Conservation (phyloP, 1,140 invertebrate genomes). For the Drosophila kurseongensis region DNA sequence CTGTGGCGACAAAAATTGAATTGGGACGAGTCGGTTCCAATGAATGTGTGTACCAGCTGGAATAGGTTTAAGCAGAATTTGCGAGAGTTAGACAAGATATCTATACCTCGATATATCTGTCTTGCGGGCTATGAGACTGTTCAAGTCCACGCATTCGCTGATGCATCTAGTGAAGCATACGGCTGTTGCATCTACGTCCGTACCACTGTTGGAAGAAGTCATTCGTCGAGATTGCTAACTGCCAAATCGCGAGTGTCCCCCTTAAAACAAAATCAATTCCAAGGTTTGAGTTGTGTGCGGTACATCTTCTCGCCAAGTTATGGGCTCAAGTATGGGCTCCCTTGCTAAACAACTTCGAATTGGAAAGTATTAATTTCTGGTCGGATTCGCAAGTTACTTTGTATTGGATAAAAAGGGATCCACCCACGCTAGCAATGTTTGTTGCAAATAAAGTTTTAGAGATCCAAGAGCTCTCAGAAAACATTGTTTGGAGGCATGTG, state of each 20-base stretch:
- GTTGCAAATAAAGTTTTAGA: too few species aligned
- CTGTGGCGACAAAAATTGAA: conserved; percentile 3
- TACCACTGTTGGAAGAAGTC: neutral
- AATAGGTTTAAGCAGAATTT: conserved; percentile 2
- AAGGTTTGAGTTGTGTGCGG: conserved; percentile 3
- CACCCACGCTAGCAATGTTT: too few species aligned
- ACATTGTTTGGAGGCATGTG: too few species aligned
- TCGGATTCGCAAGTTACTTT: too few species aligned
- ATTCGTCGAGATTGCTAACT: neutral
- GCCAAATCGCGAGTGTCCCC: neutral
- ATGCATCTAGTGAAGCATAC: neutral
- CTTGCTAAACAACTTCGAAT: too few species aligned
- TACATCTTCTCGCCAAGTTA: neutral
- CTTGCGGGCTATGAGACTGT: neutral
- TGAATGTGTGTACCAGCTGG: conserved; percentile 5
- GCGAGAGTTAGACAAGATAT: neutral
- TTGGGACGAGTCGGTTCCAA: conserved; percentile 5
- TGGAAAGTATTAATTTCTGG: too few species aligned
- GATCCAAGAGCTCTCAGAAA: too few species aligned
- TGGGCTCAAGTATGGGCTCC: neutral
- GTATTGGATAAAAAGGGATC: too few species aligned
- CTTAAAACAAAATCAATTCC: conserved; percentile 9
- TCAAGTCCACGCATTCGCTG: neutral
- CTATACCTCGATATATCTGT: neutral
- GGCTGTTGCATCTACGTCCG: conserved; percentile 3